Evolutionary conservation across 2,113 vertebrate species (phyloP), one percentile per base, ranked within the genome.

Genomic region (Cheilinus undulatus): DNA sequence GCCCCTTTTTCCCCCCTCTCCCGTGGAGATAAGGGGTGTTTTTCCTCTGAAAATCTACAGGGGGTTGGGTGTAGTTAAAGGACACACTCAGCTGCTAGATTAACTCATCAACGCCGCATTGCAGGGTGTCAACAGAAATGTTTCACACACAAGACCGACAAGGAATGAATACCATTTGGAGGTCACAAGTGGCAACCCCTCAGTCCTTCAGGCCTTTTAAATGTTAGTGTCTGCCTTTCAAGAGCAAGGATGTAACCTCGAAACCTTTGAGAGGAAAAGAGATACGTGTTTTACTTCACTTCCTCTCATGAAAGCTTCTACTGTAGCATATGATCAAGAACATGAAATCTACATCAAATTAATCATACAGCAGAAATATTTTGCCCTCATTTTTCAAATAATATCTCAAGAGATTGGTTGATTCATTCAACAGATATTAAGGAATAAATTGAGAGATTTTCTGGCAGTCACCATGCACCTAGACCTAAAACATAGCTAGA

Each of bases 41-140:
- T 91, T 90, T 88, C 87, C 84, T 71, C 76, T 73, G 72, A 89
- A 91, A 89, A 90, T 84, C 88, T 68, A 40, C 79, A 59, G 85
- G 85, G 80, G 86, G 74, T 34, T 71, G 87, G 82, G 86, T 68
- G 80, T 82, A 92, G 91, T 88, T 91, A 92, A 91, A 94, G 91
- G 91, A 93, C 91, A 93, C 88, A 92, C 90, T 94, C 93, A 94
- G 93, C 93, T 95, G 94, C 93, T 93, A 92, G 93, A 94, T 94
- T 92, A 93, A 94, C 91, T 95, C 94, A 94, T 95, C 94, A 94
- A 93, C 92, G 65, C 90, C 52, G 63, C 94, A 95, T 95, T 94
- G 93, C 93, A 76, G 86, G 85, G 91, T 94, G 93, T 95, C 93
- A 94, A 94, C 93, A 93, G 91, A 93, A 91, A 93, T 93, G 93